Evolutionary conservation across 30 jellyfish, hydroid and myxozoan species (phyloP), one percentile per base, ranked within the genome.

Genomic region (Turritopsis rubra): DNA sequence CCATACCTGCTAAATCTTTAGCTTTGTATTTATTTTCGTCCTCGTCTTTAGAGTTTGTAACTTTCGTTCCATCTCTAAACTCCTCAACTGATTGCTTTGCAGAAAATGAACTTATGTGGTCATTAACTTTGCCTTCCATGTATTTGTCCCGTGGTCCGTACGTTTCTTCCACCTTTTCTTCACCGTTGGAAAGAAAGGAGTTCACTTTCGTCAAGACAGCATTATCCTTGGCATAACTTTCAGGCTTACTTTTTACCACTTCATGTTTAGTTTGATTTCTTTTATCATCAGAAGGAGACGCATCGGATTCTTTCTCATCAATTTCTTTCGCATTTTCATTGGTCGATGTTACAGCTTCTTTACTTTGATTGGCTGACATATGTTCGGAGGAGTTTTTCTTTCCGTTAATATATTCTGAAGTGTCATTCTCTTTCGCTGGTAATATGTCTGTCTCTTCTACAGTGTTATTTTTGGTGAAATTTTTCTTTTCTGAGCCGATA

Each of bases 21-120:
- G 22, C 21, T 68, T 68, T 68, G 77, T 19, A 7, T 23, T 9
- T 68, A 17, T 9, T 68, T n/a, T n/a, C n/a, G 4, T 68, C 77
- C 77, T 68, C 77, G 30, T 23, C 77, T 68, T 68, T 68, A n/a
- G 28, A 23, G 30, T 16, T 68, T n/a, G 16, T 68, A 22, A 23
- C 19, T 68, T 68, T 68, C 9, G 9, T 27, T 19, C 16, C 77
- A 27, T 1, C 30, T 68, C 77, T 9, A 27, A n/a, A 68, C 19
- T 68, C 77, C 16, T 68, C 77, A 9, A 7, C 77, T n/a, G 77
- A 68, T 19, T 68, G 77, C 30, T 68, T 68, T 68, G 31, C 77
- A 1, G 77, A 23, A 68, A 68, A 68, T n/a, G 28, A 8, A 9
- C 30, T 68, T 16, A 68, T n/a, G 23, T 68, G 31, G 28, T 68